Evolutionary conservation across 2,888 invertebrate genomes (phyloP).

Genomic region (Acronicta leporina): DNA sequence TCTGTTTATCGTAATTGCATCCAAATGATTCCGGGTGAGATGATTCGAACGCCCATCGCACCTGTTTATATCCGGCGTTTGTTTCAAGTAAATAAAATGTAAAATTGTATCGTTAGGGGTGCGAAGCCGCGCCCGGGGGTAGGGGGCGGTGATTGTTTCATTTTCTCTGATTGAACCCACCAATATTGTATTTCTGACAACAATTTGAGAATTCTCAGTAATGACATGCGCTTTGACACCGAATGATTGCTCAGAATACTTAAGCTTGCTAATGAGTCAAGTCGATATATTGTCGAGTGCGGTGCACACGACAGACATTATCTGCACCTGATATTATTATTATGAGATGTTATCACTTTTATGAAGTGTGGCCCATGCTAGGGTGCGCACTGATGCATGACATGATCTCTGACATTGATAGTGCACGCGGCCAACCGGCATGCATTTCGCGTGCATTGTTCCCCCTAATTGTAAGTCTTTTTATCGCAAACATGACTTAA

Average conservation of each 20-base stretch:
- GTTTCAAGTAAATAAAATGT: slow-evolving; percentile 53
- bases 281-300: background rate
- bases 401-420: background rate
- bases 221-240: slow-evolving; percentile 26
- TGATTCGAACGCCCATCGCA: slow-evolving; percentile 44
- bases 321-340: background rate
- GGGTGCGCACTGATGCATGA: background rate
- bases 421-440: slow-evolving; percentile 1
- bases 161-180: slow-evolving; percentile 67
- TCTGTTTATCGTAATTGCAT: slow-evolving; percentile 57
- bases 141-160: slow-evolving; percentile 58
- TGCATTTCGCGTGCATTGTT: background rate
- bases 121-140: slow-evolving; percentile 18
- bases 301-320: background rate
- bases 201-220: slow-evolving; percentile 50
- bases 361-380: background rate
- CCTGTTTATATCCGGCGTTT: slow-evolving; percentile 45
- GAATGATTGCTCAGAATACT: slow-evolving; percentile 7
- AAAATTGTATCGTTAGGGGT: slow-evolving; percentile 38
- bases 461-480: background rate
- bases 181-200: slow-evolving; percentile 70
- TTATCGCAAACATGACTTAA: no score
- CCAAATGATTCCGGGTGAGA: slow-evolving; percentile 52
- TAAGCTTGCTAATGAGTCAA: slow-evolving; percentile 3
- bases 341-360: background rate